Percentiles rank a stretch among this genome's conserved stretches.
phyloP scores from a whole-genome alignment of 2,113 vertebrate species.

The Antigone vipio region DNA sequence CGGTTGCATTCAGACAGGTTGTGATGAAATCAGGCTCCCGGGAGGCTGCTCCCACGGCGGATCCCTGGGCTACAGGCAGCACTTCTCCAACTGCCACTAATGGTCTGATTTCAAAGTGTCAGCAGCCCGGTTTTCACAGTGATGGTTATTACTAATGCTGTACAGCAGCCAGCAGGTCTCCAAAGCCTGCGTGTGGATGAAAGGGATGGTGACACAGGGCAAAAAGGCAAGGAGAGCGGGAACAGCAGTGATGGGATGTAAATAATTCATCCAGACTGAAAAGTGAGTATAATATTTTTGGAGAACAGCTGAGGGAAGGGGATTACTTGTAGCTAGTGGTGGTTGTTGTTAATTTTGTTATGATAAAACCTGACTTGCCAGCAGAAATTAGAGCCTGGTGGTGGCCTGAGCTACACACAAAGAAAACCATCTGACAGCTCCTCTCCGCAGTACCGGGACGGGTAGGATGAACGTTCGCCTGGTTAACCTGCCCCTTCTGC shows the following conservation, averaged over 20 bases:
- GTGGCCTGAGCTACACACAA: not conserved
- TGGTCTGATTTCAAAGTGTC: not conserved
- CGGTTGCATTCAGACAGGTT: not conserved
- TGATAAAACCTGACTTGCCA: not conserved
- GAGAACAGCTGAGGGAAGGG: not conserved
- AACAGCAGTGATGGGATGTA: not conserved
- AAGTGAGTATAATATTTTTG: not conserved
- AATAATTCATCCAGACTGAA: conserved; percentile 6
- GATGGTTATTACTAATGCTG: not conserved
- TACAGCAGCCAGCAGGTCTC: not conserved
- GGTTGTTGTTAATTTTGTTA: not conserved
- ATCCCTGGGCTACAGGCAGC: not conserved
- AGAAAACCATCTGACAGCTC: not conserved
- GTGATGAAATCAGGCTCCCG: not conserved
- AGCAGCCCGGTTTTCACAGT: not conserved
- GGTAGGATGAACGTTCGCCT: accelerated
- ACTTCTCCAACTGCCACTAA: not conserved
- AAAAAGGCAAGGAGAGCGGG: not conserved
- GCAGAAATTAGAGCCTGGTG: not conserved
- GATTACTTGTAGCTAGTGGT: not conserved
- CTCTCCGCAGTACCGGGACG: not conserved
- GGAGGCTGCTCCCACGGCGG: not conserved
- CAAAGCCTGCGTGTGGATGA: not conserved
- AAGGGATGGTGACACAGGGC: not conserved
- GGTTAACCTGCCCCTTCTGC: not conserved